Percentiles rank a stretch among this genome's conserved stretches.
These are phyloP conservation scores for Leptonema lineaticorne DNA, from an alignment of 1,140 invertebrate species.

Conservation along the genomic window DNA sequence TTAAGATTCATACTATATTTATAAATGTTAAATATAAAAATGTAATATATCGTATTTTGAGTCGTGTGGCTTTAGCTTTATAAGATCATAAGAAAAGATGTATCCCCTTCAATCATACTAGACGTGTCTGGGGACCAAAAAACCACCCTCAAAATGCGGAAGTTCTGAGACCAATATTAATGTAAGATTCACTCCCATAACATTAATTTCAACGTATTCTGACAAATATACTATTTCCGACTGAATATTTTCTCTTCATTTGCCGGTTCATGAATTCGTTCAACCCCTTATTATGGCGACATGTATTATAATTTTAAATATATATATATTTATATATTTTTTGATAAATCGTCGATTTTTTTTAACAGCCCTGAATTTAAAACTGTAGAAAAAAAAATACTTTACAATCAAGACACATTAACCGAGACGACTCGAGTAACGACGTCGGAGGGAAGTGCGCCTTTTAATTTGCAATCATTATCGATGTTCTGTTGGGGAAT, in stretches of 20 bases:
- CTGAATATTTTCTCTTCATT: not conserved
- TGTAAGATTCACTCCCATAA: constrained; percentile 37
- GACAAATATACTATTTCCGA: constrained; percentile 22
- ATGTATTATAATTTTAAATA: too few relatives aligned
- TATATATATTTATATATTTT: too few relatives aligned
- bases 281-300: too few relatives aligned
- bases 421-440: constrained; percentile 30
- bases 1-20: too few relatives aligned
- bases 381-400: constrained; percentile 23
- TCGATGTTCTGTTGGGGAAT: constrained; percentile 37
- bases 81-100: not conserved
- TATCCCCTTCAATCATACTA: constrained; percentile 3
- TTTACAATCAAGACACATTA: constrained; percentile 40
- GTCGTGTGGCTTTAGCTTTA: constrained; percentile 8
- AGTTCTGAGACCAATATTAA: constrained; percentile 39
- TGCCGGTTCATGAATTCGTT: too few relatives aligned
- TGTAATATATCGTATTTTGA: too few relatives aligned
- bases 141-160: constrained; percentile 6
- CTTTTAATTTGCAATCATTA: constrained; percentile 44
- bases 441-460: constrained; percentile 15
- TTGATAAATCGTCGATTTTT: too few relatives aligned
- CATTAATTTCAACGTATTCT: constrained; percentile 29
- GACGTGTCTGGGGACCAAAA: constrained; percentile 9
- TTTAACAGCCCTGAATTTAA: not conserved
- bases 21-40: too few relatives aligned